Conservation (phyloP, 53 echinoderm and acorn worm genomes). For the Astropecten irregularis region DNA sequence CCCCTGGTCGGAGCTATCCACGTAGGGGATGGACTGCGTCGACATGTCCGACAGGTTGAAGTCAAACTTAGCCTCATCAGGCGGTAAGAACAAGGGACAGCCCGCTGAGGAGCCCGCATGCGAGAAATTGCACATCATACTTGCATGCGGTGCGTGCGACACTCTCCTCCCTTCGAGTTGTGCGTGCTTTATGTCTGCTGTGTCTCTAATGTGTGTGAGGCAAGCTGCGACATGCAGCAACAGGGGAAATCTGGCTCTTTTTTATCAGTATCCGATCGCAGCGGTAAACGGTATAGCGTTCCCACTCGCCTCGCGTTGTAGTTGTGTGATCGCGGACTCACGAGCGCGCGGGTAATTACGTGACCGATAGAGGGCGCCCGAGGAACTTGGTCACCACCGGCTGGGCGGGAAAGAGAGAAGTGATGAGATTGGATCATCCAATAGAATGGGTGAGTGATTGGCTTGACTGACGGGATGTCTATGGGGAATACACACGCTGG, state of each 20-base stretch:
- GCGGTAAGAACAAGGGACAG: neutral
- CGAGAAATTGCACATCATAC: slow-evolving; percentile 21
- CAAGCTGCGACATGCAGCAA: neutral
- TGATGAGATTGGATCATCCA: neutral
- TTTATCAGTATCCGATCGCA: no score
- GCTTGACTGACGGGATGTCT: neutral
- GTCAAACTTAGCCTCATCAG: neutral
- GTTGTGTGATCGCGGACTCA: neutral
- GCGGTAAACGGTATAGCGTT: no score
- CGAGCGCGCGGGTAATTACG: neutral
- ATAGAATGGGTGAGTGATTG: neutral
- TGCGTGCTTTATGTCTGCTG: no score
- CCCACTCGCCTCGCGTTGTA: neutral
- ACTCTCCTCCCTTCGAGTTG: no score
- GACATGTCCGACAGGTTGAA: neutral
- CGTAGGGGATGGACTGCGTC: neutral
- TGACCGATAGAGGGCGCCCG: slow-evolving; percentile 29
- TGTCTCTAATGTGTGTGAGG: neutral
- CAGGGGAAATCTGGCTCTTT: neutral
- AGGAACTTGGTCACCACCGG: slow-evolving; percentile 7
- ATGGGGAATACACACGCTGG: neutral
- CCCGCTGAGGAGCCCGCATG: neutral
- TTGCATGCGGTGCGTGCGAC: neutral
- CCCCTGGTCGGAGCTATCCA: neutral
- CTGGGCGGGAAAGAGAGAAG: neutral